phyloP scores from a whole-genome alignment of 2,797 vertebrate genomes.

The Halcyon badia region DNA sequence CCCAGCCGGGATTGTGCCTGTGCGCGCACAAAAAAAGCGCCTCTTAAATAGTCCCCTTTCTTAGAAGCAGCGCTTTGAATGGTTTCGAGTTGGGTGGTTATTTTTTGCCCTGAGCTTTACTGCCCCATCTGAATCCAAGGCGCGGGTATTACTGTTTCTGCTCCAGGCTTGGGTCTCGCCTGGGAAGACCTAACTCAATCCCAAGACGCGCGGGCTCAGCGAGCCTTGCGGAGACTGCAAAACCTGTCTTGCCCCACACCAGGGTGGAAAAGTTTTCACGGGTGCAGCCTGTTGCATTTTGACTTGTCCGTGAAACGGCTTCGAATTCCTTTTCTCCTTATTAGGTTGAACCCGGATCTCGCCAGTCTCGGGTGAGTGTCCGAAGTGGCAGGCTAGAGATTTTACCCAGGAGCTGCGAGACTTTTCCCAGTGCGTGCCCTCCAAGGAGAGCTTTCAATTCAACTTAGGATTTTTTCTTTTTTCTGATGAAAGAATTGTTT shows the following conservation, averaged over 20 bases:
- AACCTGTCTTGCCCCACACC: neutral
- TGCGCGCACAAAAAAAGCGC: neutral
- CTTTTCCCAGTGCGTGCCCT: neutral
- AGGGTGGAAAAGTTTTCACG: neutral
- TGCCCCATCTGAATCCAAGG: neutral
- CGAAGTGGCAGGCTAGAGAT: neutral
- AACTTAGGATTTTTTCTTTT: neutral
- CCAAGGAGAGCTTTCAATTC: neutral
- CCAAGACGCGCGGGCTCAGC: accelerated
- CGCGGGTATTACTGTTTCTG: neutral
- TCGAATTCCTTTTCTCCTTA: neutral
- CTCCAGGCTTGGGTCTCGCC: neutral
- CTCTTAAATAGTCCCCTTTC: neutral
- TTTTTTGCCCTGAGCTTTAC: neutral
- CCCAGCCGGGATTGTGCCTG: neutral
- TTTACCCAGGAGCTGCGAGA: neutral
- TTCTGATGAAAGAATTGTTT: neutral
- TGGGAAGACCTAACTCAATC: neutral
- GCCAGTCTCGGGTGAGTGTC: neutral
- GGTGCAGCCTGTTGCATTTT: neutral
- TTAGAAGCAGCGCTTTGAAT: neutral
- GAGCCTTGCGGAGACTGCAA: neutral
- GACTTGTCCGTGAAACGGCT: neutral
- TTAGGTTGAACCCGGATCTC: neutral
- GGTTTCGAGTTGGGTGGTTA: neutral